Evolutionary conservation across 2,113 vertebrate genomes (phyloP).

Genomic region (Bettongia penicillata): DNA sequence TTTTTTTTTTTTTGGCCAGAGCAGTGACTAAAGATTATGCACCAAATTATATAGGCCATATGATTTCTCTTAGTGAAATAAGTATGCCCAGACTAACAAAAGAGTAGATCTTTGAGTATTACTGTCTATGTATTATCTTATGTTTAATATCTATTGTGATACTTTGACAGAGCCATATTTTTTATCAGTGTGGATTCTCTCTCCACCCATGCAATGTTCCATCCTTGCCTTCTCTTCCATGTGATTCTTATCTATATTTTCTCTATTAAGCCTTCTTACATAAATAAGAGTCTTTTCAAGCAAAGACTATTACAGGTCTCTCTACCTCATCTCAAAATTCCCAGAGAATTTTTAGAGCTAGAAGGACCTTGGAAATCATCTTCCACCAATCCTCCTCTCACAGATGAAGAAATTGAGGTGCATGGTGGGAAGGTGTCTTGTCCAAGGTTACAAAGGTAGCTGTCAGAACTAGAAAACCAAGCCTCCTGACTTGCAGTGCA

Average conservation of each 20-base stretch:
- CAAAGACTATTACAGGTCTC: not conserved
- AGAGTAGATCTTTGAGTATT: not conserved
- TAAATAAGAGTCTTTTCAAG: not conserved
- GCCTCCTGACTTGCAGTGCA: not conserved
- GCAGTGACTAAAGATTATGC: not conserved
- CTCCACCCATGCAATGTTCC: not conserved
- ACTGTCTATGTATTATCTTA: not conserved
- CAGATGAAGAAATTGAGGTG: conserved; percentile 12
- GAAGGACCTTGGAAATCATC: not conserved
- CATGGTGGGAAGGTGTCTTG: conserved; percentile 17
- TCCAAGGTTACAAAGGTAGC: conserved; percentile 55
- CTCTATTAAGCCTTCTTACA: not conserved
- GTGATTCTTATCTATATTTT: not conserved
- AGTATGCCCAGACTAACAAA: not conserved
- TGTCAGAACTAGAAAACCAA: not conserved
- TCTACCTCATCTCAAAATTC: not conserved
- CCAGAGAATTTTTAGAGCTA: not conserved
- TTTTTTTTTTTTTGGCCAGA: not conserved
- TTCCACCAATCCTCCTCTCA: not conserved
- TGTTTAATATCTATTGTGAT: not conserved
- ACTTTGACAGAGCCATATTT: not conserved
- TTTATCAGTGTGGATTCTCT: not conserved
- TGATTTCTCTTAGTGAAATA: not conserved
- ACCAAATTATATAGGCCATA: not conserved
- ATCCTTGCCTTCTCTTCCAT: not conserved